Conservation (phyloP, 2,888 invertebrate species). For the Alitta virens region DNA sequence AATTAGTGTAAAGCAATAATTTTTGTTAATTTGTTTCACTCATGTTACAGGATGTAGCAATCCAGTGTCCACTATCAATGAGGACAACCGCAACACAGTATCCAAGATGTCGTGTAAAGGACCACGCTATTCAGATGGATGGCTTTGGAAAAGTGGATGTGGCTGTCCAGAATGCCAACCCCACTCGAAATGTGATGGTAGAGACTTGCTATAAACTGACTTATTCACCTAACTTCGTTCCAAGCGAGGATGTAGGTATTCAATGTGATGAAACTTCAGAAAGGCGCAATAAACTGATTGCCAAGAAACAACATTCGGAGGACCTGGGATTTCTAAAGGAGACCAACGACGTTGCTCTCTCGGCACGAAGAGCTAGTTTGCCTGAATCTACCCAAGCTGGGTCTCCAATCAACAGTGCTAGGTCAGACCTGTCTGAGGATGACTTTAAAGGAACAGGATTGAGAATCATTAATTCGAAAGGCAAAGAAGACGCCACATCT, state of each 20-base stretch:
- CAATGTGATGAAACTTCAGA: background rate
- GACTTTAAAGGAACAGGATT: too few relatives aligned
- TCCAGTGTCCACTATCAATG: background rate
- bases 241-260: background rate
- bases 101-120: background rate
- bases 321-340: too few relatives aligned
- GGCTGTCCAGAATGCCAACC: background rate
- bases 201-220: background rate
- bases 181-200: background rate
- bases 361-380: too few relatives aligned
- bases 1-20: too few relatives aligned
- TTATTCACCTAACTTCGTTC: background rate
- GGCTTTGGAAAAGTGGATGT: background rate
- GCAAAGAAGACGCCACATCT: too few relatives aligned
- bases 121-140: background rate
- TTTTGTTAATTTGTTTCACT: too few relatives aligned
- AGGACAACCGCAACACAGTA: background rate
- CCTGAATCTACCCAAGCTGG: too few relatives aligned
- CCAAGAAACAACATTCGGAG: too few relatives aligned
- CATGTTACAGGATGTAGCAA: background rate
- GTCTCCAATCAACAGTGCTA: too few relatives aligned
- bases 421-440: too few relatives aligned
- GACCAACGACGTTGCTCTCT: too few relatives aligned
- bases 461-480: too few relatives aligned
- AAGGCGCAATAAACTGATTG: background rate